Evolutionary conservation across 1,140 invertebrate genomes (phyloP).

Genomic region (Neodiprion pinetum): DNA sequence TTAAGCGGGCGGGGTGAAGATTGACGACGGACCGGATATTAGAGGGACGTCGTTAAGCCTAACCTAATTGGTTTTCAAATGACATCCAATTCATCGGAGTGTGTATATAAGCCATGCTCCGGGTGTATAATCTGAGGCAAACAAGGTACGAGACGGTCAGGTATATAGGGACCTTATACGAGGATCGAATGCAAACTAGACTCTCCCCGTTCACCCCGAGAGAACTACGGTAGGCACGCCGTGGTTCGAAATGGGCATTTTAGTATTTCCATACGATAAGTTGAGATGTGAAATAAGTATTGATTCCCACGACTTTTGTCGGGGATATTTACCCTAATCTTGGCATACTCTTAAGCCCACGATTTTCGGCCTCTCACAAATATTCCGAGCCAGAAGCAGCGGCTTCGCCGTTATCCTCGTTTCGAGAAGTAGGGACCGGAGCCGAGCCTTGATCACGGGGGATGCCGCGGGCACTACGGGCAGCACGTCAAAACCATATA

Average conservation of each 20-base stretch:
- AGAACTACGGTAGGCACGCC: neutral
- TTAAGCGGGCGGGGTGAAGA: too few relatives aligned
- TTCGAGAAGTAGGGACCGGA: too few relatives aligned
- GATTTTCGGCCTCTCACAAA: too few relatives aligned
- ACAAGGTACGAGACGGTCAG: neutral
- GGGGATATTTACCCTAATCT: too few relatives aligned
- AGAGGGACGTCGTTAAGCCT: neutral
- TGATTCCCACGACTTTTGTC: neutral
- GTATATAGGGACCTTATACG: neutral
- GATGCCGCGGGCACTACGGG: too few relatives aligned
- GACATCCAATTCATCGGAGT: neutral
- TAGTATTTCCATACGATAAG: neutral
- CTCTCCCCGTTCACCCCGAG: neutral
- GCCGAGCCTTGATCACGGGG: too few relatives aligned
- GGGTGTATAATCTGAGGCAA: neutral
- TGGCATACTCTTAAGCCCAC: too few relatives aligned
- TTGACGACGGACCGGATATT: neutral
- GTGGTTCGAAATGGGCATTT: neutral
- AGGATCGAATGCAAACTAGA: constrained; percentile 7
- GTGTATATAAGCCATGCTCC: too few relatives aligned
- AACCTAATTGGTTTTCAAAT: constrained; percentile 7
- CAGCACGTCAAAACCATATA: too few relatives aligned
- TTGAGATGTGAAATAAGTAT: neutral
- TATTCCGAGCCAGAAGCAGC: too few relatives aligned
- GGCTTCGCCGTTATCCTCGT: too few relatives aligned